phyloP scores from a whole-genome alignment of 2,888 invertebrate species.

The Heliconius erato region DNA sequence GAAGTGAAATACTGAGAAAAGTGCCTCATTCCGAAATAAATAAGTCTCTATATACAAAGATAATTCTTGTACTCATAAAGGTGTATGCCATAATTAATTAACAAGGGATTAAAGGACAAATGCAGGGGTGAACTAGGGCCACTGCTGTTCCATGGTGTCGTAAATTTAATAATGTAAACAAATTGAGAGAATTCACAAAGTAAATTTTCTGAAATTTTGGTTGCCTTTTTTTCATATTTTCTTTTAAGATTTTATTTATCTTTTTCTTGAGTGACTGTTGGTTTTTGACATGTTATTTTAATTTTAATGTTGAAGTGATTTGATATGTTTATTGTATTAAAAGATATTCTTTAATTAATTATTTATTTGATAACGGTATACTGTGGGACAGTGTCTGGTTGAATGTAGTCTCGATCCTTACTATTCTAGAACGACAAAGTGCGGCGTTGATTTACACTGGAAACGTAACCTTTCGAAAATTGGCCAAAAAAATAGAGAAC shows the following conservation, averaged over 20 bases:
- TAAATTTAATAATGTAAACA: slow-evolving; percentile 66
- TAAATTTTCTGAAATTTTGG: neutral
- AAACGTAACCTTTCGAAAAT: neutral
- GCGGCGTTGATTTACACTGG: neutral
- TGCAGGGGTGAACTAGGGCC: slow-evolving; percentile 47
- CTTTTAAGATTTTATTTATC: neutral
- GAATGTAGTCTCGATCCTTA: neutral
- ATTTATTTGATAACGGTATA: too few species aligned
- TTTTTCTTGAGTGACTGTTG: too few species aligned
- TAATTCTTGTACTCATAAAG: slow-evolving; percentile 56
- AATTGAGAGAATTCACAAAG: slow-evolving; percentile 38
- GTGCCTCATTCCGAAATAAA: neutral
- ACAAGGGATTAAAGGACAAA: slow-evolving; percentile 71
- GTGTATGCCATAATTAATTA: slow-evolving; percentile 79
- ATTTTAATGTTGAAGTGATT: too few species aligned
- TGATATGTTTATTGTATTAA: neutral
- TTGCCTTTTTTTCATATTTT: neutral
- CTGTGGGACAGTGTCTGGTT: too few species aligned
- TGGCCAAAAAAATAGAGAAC: neutral
- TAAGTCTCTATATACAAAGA: neutral
- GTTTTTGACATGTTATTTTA: too few species aligned
- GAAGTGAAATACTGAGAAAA: neutral
- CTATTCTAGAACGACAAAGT: neutral
- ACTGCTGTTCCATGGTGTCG: slow-evolving; percentile 56
- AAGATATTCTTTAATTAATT: too few species aligned